Base-by-base conservation (phyloP, 2,113 vertebrate species). In the Pseudonaja textilis region DNA sequence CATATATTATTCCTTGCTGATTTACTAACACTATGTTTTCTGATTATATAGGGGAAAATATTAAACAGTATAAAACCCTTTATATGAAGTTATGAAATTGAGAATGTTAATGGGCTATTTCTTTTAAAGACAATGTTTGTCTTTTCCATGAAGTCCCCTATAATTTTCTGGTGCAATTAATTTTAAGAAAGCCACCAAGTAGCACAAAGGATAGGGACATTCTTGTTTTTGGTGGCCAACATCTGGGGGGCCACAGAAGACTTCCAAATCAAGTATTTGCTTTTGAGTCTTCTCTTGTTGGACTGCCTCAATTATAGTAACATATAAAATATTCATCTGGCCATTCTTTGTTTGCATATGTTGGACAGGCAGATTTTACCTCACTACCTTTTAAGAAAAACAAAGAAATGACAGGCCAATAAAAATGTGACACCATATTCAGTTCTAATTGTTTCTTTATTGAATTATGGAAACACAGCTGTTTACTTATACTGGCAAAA, bases 71-170 rank as follows among this genome's bases (percentile, higher is more conserved):
- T 50, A 14, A 64, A 92, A 47, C 11, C 10, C 6, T 25, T 29
- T 92, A 29, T 3, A 52, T 64, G 45, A 14, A 64, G 45, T 16
- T 59, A 88, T 69, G 61, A 88, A 39, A 69, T 88, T 39, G 22
- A 39, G n/a, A 25, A 87, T 56, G 22, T n/a, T 55, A 20, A 88
- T 74, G 22, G 34, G 8, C 1, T 10, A 34, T n/a, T 69, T 88
- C 16, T 88, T 88, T 92, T 69, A 47, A 87, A 88, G 92, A 25
- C 2, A 34, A 0, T 5, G 52, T 89, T 95, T n/a, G n/a, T n/a
- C n/a, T n/a, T n/a, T 89, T 3, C 34, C 93, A 93, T 88, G 20
- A 16, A 64, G 91, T 94, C 95, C 52, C 10, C 29, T 94, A 14
- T 9, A 59, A 34, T 34, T 74, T 74, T 74, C 64, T 34, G 64